phyloP scores from a whole-genome alignment of 2,113 vertebrate genomes.

The Myodes glareolus region DNA sequence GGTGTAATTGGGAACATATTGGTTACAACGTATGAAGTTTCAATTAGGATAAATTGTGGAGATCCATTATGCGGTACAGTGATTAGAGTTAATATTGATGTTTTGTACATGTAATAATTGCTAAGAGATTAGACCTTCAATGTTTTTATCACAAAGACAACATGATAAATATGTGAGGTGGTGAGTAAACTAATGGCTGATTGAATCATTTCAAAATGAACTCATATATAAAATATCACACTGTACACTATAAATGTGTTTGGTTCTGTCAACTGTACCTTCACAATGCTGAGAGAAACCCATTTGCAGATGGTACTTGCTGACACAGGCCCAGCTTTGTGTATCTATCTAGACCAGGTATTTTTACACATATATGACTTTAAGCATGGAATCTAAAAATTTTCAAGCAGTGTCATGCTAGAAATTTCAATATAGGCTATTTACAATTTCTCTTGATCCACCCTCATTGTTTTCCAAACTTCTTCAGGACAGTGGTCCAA shows the following conservation, averaged over 20 bases:
- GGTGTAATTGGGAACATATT: not conserved
- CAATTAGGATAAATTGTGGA: not conserved
- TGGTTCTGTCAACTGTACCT: not conserved
- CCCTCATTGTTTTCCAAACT: not conserved
- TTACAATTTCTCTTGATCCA: not conserved
- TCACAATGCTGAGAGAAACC: not conserved
- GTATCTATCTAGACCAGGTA: not conserved
- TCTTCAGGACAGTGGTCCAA: not conserved
- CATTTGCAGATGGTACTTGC: conserved; percentile 5
- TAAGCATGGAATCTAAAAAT: not conserved
- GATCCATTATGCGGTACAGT: not conserved
- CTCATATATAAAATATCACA: not conserved
- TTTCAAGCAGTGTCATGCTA: not conserved
- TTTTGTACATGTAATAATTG: conserved; percentile 5
- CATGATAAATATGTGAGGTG: not conserved
- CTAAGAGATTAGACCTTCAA: not conserved
- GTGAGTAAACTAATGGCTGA: not conserved
- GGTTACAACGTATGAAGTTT: not conserved
- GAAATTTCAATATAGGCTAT: not conserved
- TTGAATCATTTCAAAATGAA: not conserved
- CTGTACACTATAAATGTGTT: not conserved
- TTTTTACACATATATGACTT: not conserved
- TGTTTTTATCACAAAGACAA: not conserved
- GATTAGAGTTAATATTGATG: not conserved
- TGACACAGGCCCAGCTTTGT: not conserved